A percentile compares a stretch with the other conserved stretches of the same genome.
Conservation (phyloP, 2,888 invertebrate species). For the Trichogramma dendrolimi region DNA sequence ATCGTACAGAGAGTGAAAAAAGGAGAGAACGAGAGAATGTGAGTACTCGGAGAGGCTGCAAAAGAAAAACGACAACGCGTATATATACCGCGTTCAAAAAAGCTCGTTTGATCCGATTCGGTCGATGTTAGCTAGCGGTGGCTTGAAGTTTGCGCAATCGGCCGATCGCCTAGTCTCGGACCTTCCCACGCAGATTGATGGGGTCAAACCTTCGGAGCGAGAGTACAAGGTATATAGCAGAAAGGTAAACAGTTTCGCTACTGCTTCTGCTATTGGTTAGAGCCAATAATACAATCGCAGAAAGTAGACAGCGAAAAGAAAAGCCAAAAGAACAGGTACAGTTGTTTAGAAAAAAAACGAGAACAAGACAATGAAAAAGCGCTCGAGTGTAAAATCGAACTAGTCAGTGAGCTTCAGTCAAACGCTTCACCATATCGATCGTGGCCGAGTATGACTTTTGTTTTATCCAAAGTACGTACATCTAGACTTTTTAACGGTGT, state of each 20-base stretch:
- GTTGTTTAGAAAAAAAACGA: slow-evolving; percentile 12
- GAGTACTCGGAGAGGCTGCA: no score
- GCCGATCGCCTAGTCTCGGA: slow-evolving; percentile 14
- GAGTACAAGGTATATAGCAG: background rate
- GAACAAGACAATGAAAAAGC: slow-evolving; percentile 19
- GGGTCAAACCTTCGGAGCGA: background rate
- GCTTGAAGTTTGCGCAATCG: slow-evolving; percentile 10
- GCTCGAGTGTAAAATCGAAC: slow-evolving; percentile 20
- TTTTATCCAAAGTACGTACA: no score
- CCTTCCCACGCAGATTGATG: slow-evolving; percentile 18
- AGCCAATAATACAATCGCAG: slow-evolving; percentile 12
- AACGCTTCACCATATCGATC: slow-evolving; percentile 5
- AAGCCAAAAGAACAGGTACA: background rate
- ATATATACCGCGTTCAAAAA: slow-evolving; percentile 1
- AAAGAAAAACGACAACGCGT: no score
- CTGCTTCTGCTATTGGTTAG: background rate
- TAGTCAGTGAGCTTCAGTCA: slow-evolving; percentile 9
- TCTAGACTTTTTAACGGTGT: no score
- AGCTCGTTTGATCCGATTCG: slow-evolving; percentile 16
- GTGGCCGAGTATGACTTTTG: no score
- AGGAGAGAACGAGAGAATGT: background rate
- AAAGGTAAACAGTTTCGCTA: slow-evolving; percentile 10
- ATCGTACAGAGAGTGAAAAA: background rate
- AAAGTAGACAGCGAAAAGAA: slow-evolving; percentile 15
- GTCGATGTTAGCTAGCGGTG: slow-evolving; percentile 6